Conservation (phyloP, 2,797 vertebrate species). For the Poecile montanus region DNA sequence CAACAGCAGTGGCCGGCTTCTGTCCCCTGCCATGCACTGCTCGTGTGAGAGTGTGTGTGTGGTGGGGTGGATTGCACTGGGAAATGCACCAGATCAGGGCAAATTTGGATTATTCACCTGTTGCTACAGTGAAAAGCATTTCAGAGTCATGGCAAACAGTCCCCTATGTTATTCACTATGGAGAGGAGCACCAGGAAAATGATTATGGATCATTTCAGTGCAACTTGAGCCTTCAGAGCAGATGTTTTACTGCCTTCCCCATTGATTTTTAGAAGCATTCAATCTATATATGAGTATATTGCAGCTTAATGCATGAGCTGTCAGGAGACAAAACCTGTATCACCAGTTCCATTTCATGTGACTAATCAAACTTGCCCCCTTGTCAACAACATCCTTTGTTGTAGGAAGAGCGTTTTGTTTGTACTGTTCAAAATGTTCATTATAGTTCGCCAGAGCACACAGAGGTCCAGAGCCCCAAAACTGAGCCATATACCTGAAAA, state of each 20-base stretch:
- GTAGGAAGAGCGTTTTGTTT: not conserved
- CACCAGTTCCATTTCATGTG: not conserved
- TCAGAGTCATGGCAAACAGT: not conserved
- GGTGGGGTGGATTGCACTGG: not conserved
- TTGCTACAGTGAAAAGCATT: not conserved
- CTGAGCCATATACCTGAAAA: not conserved
- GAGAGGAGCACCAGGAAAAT: not conserved
- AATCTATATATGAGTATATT: not conserved
- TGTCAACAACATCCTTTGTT: not conserved
- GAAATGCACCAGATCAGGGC: not conserved
- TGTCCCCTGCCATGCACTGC: not conserved
- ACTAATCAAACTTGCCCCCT: not conserved
- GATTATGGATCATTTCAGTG: not conserved
- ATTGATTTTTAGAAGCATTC: not conserved
- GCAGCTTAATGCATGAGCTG: not conserved
- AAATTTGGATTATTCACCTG: not conserved
- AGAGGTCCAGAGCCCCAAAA: not conserved
- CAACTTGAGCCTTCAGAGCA: not conserved
- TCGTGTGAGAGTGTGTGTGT: rapidly evolving
- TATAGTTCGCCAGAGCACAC: not conserved
- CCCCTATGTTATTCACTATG: not conserved
- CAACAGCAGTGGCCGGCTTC: not conserved
- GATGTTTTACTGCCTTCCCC: not conserved
- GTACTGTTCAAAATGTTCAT: not conserved
- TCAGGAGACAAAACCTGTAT: conserved; percentile 1